Conservation (phyloP, 2,888 invertebrate species). For the Cantharis flavilabris region DNA sequence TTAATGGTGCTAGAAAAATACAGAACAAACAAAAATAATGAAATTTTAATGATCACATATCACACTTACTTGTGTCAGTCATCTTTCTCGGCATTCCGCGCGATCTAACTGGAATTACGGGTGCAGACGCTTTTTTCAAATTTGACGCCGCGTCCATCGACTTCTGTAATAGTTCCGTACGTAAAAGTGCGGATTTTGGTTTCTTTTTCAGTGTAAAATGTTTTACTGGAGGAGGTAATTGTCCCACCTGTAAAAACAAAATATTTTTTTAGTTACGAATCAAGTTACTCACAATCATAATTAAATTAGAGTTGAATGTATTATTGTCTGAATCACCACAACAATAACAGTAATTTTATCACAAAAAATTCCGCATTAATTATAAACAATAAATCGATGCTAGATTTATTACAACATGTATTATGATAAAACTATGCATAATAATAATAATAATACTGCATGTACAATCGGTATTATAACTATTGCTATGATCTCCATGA, state of each 20-base stretch:
- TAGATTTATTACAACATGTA: too few species aligned
- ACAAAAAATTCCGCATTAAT: neutral
- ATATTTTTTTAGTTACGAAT: neutral
- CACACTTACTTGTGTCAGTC: conserved; percentile 88
- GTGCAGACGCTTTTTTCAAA: conserved; percentile 84
- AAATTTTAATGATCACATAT: neutral
- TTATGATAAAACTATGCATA: too few species aligned
- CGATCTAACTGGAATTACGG: conserved; percentile 86
- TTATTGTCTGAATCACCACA: neutral
- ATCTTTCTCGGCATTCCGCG: conserved; percentile 92
- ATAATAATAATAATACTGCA: too few species aligned
- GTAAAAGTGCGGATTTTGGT: conserved; percentile 89
- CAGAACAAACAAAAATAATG: neutral
- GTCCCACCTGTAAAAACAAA: conserved; percentile 64
- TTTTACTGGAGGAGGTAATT: conserved; percentile 82
- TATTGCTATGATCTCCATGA: too few species aligned
- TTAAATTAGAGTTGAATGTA: neutral
- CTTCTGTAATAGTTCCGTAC: conserved; percentile 89
- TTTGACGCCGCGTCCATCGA: conserved; percentile 88
- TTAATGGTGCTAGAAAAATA: conserved; percentile 73
- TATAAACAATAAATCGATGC: too few species aligned
- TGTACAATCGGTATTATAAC: too few species aligned
- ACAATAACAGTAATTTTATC: neutral
- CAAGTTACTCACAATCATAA: neutral
- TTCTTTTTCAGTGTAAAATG: conserved; percentile 92